Percentiles rank a stretch among this genome's conserved stretches.
Evolutionary conservation across 2,888 invertebrate species (phyloP).

Genomic region (Drosophila barbarae): DNA sequence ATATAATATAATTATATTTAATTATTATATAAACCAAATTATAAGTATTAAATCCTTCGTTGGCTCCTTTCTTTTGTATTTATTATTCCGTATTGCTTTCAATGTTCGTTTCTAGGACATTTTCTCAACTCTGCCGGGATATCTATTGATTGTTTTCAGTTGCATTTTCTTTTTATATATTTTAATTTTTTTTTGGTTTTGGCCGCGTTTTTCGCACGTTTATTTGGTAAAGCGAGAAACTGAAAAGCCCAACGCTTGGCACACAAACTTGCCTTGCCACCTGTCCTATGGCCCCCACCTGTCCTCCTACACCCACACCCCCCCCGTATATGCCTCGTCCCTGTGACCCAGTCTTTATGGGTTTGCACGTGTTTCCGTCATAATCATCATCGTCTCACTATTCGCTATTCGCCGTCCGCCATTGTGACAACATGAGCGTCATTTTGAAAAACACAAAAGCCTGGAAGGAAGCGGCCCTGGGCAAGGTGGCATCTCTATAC

Average conservation of each 20-base stretch:
- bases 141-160: conserved; percentile 1
- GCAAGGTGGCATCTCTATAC: background rate
- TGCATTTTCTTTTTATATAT: background rate
- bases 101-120: background rate
- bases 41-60: background rate
- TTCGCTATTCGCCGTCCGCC: conserved; percentile 12
- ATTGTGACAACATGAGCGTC: conserved; percentile 54
- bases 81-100: background rate
- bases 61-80: background rate
- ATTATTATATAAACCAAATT: background rate
- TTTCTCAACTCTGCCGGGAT: background rate
- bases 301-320: too few relatives aligned
- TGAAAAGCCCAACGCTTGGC: conserved; percentile 17
- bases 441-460: conserved; percentile 34
- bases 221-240: conserved; percentile 39
- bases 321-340: conserved; percentile 2
- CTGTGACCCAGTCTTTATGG: conserved; percentile 44
- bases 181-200: background rate
- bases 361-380: conserved; percentile 57
- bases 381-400: conserved; percentile 19
- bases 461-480: background rate
- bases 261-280: conserved; percentile 23
- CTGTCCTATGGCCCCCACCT: background rate
- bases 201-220: conserved; percentile 47
- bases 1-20: background rate